These are phyloP conservation scores for Troilus luridus DNA, from an alignment of 2,888 invertebrate species.

Conservation along the genomic window DNA sequence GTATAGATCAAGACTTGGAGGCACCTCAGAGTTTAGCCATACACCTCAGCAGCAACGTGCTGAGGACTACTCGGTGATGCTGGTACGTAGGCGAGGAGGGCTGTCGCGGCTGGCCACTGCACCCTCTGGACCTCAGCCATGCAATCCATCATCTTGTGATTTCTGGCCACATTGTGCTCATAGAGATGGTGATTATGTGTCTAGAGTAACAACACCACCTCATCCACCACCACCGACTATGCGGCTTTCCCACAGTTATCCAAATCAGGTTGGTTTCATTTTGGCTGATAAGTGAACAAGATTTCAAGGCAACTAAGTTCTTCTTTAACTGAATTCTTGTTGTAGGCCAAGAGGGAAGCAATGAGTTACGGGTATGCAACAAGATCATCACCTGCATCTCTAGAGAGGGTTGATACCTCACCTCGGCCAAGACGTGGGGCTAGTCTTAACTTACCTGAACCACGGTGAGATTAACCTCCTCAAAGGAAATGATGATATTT, in stretches of 20 bases:
- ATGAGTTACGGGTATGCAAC: constrained; percentile 63
- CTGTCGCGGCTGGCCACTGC: constrained; percentile 52
- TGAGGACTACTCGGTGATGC: constrained; percentile 53
- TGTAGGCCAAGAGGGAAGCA: constrained; percentile 51
- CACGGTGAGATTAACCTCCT: constrained; percentile 48
- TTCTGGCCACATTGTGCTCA: constrained; percentile 77
- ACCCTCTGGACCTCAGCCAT: constrained; percentile 68
- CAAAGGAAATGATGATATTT: background rate
- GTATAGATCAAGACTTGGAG: constrained; percentile 68
- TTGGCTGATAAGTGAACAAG: background rate
- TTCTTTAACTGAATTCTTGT: background rate
- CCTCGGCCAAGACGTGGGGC: constrained; percentile 64
- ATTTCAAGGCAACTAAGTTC: background rate
- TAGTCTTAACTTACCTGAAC: constrained; percentile 64
- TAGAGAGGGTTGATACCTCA: constrained; percentile 68
- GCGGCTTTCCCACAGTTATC: constrained; percentile 71
- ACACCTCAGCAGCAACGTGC: constrained; percentile 64
- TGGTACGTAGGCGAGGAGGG: constrained; percentile 51
- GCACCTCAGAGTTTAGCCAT: constrained; percentile 63
- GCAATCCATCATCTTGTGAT: constrained; percentile 74
- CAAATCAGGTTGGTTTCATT: constrained; percentile 67
- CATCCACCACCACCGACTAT: constrained; percentile 67
- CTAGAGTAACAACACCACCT: constrained; percentile 62
- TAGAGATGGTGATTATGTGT: constrained; percentile 68
- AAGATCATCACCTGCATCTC: constrained; percentile 69